Base-by-base conservation (phyloP, 2,888 invertebrate genomes). In the Mystacides longicornis region DNA sequence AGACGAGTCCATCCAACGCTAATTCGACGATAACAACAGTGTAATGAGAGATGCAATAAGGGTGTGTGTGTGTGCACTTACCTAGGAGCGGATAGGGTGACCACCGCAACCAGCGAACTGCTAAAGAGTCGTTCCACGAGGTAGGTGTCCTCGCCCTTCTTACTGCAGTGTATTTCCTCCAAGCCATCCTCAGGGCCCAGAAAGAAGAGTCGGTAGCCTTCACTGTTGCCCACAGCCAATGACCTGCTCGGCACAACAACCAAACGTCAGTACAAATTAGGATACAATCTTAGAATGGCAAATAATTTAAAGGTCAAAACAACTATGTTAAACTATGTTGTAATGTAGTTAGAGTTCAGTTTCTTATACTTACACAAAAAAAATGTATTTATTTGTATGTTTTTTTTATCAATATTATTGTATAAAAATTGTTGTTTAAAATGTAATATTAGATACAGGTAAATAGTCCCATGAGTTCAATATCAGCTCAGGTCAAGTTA, bases 111-210 rank as follows among this genome's bases (percentile, higher is more conserved):
- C 66, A 99, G 80, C 65, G 95, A 95, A 73, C 96, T 96, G 75
- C 93, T 93, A 77, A 98, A 99, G 62, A 98, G 82, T 60, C 98
- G 81, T 74, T 99, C 98, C 64, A 98, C 92, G 60, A 97, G 85
- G 70, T 88, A 91, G 58, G 92, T 87, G 70, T 92, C 91, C 72
- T 90, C 89, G 43, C 82, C 81, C 60, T 83, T 83, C 70, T 86
- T 84, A 78, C 89, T 89, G 69, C 89, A 88, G 70, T 93, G 93
- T 65, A 95, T 92, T 71, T 87, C 86, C 69, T 93, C 93, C 66
- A 96, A 79, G 58, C 85, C 85, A 71, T 96, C 94, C 55, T 89
- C 83, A 7, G 85, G 83, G 58, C 82, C 86, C 61, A 97, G 77
- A 23, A 92, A 86, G 71, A 89, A 96, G 63, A 98, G 79, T 69